These are phyloP conservation scores for Lomographa bimaculata DNA, from an alignment of 2,888 invertebrate genomes.

Conservation along the genomic window DNA sequence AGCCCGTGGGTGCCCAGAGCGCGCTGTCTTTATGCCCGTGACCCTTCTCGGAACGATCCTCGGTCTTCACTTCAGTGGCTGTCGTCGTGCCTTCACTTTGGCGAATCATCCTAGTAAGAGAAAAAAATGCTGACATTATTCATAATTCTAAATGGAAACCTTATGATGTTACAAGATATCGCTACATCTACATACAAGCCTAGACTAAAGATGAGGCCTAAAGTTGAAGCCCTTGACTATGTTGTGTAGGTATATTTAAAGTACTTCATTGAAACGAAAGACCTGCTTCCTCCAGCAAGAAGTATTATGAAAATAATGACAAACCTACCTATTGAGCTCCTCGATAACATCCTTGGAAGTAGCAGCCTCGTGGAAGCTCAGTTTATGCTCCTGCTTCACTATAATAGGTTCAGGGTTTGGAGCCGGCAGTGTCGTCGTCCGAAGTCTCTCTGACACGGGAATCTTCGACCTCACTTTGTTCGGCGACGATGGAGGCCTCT, in stretches of 20 bases:
- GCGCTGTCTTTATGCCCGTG: slow-evolving; percentile 82
- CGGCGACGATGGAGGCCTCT: slow-evolving; percentile 75
- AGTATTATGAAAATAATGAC: no score
- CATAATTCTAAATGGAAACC: no score
- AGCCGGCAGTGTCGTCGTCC: slow-evolving; percentile 41
- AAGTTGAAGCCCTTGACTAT: no score
- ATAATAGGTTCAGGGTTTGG: slow-evolving; percentile 65
- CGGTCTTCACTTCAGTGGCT: slow-evolving; percentile 42
- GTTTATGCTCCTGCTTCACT: slow-evolving; percentile 81
- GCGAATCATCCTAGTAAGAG: slow-evolving; percentile 67
- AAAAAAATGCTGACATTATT: no score
- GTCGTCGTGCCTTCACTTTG: slow-evolving; percentile 64
- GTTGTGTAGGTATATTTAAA: no score
- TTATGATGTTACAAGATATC: no score
- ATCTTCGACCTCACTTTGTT: slow-evolving; percentile 67
- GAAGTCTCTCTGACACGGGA: slow-evolving; percentile 61
- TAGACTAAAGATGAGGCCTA: no score
- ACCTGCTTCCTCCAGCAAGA: no score
- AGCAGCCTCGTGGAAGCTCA: slow-evolving; percentile 89
- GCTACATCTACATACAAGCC: no score
- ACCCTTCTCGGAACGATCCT: slow-evolving; percentile 40
- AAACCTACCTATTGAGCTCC: slow-evolving; percentile 84
- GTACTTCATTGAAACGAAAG: no score
- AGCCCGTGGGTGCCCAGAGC: slow-evolving; percentile 88
- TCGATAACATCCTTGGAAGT: slow-evolving; percentile 91